Base-by-base conservation (phyloP, 2,113 vertebrate genomes). In the Chitala chitala region DNA sequence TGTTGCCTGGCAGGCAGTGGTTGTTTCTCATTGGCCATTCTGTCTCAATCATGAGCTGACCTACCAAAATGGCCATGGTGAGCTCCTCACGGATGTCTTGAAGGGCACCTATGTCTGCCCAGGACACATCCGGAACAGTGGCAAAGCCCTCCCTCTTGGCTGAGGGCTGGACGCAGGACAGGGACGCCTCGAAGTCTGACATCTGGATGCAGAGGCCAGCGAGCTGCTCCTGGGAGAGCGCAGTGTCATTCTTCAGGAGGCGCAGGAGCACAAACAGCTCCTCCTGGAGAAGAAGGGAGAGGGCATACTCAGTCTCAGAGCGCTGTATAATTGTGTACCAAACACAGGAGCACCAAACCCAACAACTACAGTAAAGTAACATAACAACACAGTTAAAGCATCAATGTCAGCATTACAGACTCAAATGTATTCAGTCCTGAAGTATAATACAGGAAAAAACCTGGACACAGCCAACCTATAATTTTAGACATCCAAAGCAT, bases 121-220 rank as follows among this genome's bases (percentile, higher is more conserved):
- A 99, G 0, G 92, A 96, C 78, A 98, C 96, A 48, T 94, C 94
- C 0, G 97, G 97, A 31, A 98, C 91, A 0, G 97, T 99, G 81
- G 94, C 94, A 69, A 99, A 98, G 78, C 97, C 97, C 86, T 99
- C 97, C 51, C 97, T 92, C 87, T 98, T 98, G 77, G 97, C 96
- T 5, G 96, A 98, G 1, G 97, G 97, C 42, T 99, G 97, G 5
- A 99, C 92, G 0, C 87, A 87, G 69, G 90, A 73, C 63, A 98
- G 84, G 0, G 96, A 92, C 5, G 81, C 80, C 83, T 87, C 87
- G 78, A 99, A 99, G 83, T 99, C 97, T 2, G 90, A 90, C 91
- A 95, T 87, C 79, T 94, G 89, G 54, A 98, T 92, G 77, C 89
- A 89, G 1, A 99, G 84, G 55, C 86, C 85, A n/a, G 88, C 85